Conservation (phyloP, 2,888 invertebrate species). For the Drosophila rubida region DNA sequence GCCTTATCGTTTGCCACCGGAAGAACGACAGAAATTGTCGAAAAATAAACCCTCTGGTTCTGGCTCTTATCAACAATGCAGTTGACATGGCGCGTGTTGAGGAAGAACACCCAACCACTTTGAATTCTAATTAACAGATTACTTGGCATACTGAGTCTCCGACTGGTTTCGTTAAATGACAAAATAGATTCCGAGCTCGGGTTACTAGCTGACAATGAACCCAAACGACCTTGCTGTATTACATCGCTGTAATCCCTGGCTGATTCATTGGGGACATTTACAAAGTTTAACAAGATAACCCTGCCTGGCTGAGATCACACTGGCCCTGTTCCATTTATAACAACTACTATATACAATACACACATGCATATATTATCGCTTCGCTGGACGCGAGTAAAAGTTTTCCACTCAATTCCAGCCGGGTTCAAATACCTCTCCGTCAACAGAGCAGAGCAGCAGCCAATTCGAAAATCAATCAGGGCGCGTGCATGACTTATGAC, state of each 20-base stretch:
- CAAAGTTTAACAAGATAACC: slow-evolving; percentile 22
- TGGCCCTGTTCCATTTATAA: slow-evolving; percentile 23
- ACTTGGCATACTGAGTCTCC: background rate
- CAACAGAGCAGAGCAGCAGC: background rate
- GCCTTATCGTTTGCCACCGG: slow-evolving; percentile 31
- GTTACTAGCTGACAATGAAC: slow-evolving; percentile 14
- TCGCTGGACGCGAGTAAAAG: slow-evolving; percentile 8
- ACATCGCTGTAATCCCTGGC: slow-evolving; percentile 9
- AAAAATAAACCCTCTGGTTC: slow-evolving; percentile 8
- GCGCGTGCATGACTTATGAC: slow-evolving; percentile 40
- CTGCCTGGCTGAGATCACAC: background rate
- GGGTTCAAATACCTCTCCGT: slow-evolving; percentile 48
- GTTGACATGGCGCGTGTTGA: slow-evolving; percentile 7
- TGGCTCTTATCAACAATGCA: slow-evolving; percentile 16
- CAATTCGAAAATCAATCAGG: slow-evolving; percentile 19
- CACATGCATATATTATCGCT: slow-evolving; percentile 2
- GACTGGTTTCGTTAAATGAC: background rate
- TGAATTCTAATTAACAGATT: slow-evolving; percentile 1
- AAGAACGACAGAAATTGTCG: slow-evolving; percentile 14
- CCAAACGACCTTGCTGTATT: slow-evolving; percentile 28
- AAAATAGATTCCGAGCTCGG: background rate
- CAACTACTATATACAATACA: background rate
- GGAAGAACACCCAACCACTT: background rate
- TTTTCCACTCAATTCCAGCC: slow-evolving; percentile 32
- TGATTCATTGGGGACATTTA: slow-evolving; percentile 34